Conservation (phyloP, 2,113 vertebrate genomes). For the Micronycteris hirsuta region DNA sequence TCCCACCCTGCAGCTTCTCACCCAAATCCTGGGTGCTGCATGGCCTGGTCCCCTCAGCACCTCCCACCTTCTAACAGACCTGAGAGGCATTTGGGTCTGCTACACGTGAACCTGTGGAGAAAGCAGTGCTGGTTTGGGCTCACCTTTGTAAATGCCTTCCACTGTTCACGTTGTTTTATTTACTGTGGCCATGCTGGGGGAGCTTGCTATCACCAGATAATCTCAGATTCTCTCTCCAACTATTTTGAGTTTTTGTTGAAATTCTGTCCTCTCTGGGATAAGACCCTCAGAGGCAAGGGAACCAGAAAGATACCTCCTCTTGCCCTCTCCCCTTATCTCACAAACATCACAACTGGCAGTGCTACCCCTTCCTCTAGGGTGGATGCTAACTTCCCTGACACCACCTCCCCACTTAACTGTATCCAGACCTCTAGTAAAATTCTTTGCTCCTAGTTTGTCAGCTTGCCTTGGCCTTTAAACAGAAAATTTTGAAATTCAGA, state of each 20-base stretch:
- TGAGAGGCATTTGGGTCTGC: not conserved
- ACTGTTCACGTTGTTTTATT: not conserved
- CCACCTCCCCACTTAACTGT: too few species aligned
- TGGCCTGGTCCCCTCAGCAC: not conserved
- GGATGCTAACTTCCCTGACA: not conserved
- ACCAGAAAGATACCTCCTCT: not conserved
- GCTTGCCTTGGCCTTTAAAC: not conserved
- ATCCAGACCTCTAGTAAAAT: not conserved
- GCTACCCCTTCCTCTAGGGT: not conserved
- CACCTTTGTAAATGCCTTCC: not conserved
- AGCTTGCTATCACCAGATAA: not conserved
- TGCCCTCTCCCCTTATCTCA: not conserved
- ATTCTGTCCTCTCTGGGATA: not conserved
- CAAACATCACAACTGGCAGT: not conserved
- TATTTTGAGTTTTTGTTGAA: not conserved
- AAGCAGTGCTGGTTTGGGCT: not conserved
- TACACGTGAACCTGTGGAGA: fast-evolving
- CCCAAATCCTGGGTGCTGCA: fast-evolving
- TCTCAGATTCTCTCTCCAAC: not conserved
- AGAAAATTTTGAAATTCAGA: not conserved
- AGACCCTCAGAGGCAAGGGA: not conserved
- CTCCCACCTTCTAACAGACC: not conserved
- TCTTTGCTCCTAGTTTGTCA: not conserved
- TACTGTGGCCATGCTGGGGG: too few species aligned
- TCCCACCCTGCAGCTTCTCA: not conserved